Conservation (phyloP, 23 tunicate genomes). For the Halocynthia roretzi region DNA sequence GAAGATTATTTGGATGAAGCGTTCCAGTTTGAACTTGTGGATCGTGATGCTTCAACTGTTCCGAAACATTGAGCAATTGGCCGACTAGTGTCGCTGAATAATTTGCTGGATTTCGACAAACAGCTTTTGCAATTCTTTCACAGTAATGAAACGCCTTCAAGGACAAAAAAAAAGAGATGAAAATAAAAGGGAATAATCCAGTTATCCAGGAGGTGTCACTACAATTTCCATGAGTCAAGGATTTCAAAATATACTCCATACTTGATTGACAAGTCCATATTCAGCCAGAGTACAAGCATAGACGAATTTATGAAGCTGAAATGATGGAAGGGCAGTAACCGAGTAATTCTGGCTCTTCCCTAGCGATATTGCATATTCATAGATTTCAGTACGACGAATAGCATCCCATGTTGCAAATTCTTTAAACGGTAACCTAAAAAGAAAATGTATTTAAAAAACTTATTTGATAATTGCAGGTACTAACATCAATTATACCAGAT, state of each 20-base stretch:
- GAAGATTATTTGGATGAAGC: constrained; percentile 32
- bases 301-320: constrained; percentile 76
- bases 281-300: constrained; percentile 92
- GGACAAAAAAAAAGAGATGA: background rate
- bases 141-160: constrained; percentile 92
- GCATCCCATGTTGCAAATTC: constrained; percentile 61
- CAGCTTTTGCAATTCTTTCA: constrained; percentile 61
- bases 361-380: constrained; percentile 88
- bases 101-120: constrained; percentile 36
- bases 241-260: background rate
- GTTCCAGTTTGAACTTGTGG: constrained; percentile 55
- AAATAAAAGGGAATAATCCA: background rate
- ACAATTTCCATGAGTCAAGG: too few relatives aligned
- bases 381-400: constrained; percentile 76
- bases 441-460: background rate
- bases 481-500: too few relatives aligned
- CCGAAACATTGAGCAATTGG: constrained; percentile 45
- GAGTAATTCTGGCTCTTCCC: constrained; percentile 5
- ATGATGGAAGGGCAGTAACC: constrained; percentile 25
- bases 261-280: constrained; percentile 77
- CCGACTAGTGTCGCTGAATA: constrained; percentile 58
- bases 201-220: background rate
- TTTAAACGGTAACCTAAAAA: constrained; percentile 51
- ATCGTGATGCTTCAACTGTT: constrained; percentile 63
- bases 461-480: too few relatives aligned